These are phyloP conservation scores for Cylloceria caligata DNA, from an alignment of 2,888 invertebrate species.

Conservation along the genomic window DNA sequence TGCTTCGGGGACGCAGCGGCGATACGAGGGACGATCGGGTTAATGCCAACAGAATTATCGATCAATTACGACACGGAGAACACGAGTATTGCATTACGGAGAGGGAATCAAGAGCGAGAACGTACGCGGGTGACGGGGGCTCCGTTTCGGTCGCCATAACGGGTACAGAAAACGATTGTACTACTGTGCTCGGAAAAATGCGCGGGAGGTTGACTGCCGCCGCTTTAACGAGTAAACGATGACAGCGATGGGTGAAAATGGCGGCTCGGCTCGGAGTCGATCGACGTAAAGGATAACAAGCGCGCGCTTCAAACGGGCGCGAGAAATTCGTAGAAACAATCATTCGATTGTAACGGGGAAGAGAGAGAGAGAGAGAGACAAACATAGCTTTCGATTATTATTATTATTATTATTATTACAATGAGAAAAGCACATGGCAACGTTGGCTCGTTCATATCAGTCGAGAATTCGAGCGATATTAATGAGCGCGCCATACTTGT, in stretches of 20 bases:
- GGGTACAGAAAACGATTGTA: conserved; percentile 11
- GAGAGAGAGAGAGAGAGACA: no score
- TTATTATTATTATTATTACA: no score
- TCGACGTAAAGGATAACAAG: conserved; percentile 39
- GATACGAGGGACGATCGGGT: conserved; percentile 61
- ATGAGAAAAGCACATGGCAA: conserved; percentile 61
- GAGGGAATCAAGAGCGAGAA: conserved; percentile 42
- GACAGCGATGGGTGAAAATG: conserved; percentile 75
- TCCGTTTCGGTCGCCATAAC: conserved; percentile 51
- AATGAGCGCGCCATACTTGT: conserved; percentile 64
- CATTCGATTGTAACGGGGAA: no score
- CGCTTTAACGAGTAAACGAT: conserved; percentile 69
- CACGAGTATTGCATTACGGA: conserved; percentile 29
- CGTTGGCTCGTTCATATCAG: conserved; percentile 25
- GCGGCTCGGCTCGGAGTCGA: conserved; percentile 69
- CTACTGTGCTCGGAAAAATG: conserved; percentile 78
- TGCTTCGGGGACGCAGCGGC: conserved; percentile 22
- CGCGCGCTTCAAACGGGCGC: not conserved
- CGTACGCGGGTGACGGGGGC: conserved; percentile 39
- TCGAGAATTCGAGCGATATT: conserved; percentile 49
- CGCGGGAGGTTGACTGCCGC: conserved; percentile 77
- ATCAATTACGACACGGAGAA: conserved; percentile 75
- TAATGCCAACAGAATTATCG: conserved; percentile 73
- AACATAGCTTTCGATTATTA: no score
- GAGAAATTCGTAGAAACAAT: conserved; percentile 17